These are phyloP conservation scores for Beaufortia kweichowensis DNA, from an alignment of 2,113 vertebrate species.

Conservation along the genomic window DNA sequence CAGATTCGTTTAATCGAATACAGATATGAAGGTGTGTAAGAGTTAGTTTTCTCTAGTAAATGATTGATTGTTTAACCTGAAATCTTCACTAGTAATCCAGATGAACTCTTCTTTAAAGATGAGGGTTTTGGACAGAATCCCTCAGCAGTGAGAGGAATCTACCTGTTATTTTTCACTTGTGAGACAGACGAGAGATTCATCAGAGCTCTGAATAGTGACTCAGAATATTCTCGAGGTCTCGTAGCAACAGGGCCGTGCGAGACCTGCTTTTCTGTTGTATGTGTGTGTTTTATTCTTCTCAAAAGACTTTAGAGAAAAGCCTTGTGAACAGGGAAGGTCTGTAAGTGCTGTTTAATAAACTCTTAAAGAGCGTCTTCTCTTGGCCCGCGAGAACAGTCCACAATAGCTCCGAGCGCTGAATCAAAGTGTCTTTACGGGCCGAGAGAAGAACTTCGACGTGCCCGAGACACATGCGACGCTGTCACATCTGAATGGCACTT, in stretches of 20 bases:
- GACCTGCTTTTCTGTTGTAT: background rate
- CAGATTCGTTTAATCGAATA: no score
- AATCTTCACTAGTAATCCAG: no score
- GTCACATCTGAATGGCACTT: slow-evolving; percentile 26
- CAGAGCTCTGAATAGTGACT: slow-evolving; percentile 17
- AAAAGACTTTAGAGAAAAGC: slow-evolving; percentile 24
- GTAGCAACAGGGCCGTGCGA: slow-evolving; percentile 29
- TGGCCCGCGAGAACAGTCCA: background rate
- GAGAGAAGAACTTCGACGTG: slow-evolving; percentile 11
- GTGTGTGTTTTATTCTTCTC: slow-evolving; percentile 37
- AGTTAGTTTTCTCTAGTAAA: no score
- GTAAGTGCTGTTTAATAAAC: slow-evolving; percentile 45
- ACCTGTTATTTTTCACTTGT: no score
- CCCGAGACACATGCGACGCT: background rate
- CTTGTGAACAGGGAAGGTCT: slow-evolving; percentile 20
- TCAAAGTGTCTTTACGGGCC: background rate
- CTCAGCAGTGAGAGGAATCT: no score
- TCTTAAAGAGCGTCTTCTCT: slow-evolving; percentile 15
- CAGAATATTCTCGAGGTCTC: slow-evolving; percentile 16
- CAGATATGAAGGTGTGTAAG: no score
- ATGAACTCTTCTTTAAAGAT: no score
- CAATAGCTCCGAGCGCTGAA: background rate
- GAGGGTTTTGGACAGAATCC: no score
- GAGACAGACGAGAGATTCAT: slow-evolving; percentile 30
- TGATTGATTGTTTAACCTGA: no score